Conservation (phyloP, 2,888 invertebrate genomes). For the Imbricaverruca yamaguchii region DNA sequence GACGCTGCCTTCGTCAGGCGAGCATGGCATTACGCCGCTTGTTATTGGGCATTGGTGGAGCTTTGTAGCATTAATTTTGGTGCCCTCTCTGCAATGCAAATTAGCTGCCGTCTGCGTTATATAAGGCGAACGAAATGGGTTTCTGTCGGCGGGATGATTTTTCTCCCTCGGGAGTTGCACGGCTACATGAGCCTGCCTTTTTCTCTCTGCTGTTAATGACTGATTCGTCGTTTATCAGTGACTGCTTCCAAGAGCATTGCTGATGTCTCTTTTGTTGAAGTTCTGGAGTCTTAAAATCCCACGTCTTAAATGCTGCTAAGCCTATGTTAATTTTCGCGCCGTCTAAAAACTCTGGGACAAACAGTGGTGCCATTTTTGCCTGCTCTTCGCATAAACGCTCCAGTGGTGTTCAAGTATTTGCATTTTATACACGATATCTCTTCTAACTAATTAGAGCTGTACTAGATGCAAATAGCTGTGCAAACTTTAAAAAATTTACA, state of each 20-base stretch:
- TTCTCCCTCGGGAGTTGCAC: not conserved
- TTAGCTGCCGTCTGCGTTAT: not conserved
- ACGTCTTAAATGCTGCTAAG: not conserved
- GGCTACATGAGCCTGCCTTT: not conserved
- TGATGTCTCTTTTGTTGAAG: not conserved
- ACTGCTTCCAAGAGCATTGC: not conserved
- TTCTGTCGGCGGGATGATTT: not conserved
- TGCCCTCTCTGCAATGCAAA: not conserved
- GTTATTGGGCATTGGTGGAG: conserved; percentile 19
- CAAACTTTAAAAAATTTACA: conserved; percentile 20
- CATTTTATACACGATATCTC: conserved; percentile 21
- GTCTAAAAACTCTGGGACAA: not conserved
- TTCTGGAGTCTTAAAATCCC: not conserved
- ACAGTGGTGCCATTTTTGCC: not conserved
- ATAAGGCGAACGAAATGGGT: conserved; percentile 9
- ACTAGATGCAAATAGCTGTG: conserved; percentile 17
- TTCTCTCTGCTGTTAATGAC: not conserved
- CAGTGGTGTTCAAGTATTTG: conserved; percentile 9
- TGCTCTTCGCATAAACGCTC: not conserved
- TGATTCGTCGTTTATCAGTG: not conserved
- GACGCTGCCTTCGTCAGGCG: not conserved
- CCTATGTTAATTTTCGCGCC: not conserved
- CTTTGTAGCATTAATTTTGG: conserved; percentile 15
- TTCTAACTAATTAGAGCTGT: conserved; percentile 20
- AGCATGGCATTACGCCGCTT: conserved; percentile 14